Base-by-base conservation (phyloP, 2,888 invertebrate species). In the Ptychoptera albimana region DNA sequence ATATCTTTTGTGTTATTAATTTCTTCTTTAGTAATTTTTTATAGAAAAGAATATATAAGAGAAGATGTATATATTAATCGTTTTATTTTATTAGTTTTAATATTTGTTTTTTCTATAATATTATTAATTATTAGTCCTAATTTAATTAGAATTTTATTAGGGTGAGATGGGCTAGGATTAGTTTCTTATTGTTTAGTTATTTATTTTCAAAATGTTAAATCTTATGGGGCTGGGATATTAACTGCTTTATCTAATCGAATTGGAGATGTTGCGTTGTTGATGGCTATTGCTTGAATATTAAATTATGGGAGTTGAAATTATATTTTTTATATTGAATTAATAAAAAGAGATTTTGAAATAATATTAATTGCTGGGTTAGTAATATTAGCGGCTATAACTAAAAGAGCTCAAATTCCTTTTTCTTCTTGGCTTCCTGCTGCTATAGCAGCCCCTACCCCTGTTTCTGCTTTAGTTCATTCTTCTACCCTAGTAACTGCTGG, bases 371-470 rank as follows among this genome's bases (percentile, higher is more conserved):
- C 59, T 0, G 8, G 52, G n/a, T 64, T 73, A 54, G 57, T 71
- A 50, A 64, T 68, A 57, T 61, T 71, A 52, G 75, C 76, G 0
- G 70, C 73, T 43, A 74, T 81, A 67, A 82, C 82, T 48, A 84
- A 84, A 64, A 83, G 82, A 52, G 83, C 82, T 57, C 82, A 84
- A 63, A 75, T 83, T 70, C 82, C 83, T 39, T 85, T 84, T 77
- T 80, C 79, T 49, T 72, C 79, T 39, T 84, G 82, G 54, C 62
- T 82, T 41, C 83, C 83, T 0, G 77, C 75, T 1, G 82, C 82
- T 37, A 83, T 83, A 63, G 78, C 80, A 0, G 82, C 82, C 38
- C 82, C 82, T 32, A 83, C 82, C 0, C 82, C 82, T 39, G 56
- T 82, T 45, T 80, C 80, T n/a, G 72, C 80, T 48, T 71, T 82